phyloP scores from a whole-genome alignment of 2,888 invertebrate genomes.

The Erebia epiphron region DNA sequence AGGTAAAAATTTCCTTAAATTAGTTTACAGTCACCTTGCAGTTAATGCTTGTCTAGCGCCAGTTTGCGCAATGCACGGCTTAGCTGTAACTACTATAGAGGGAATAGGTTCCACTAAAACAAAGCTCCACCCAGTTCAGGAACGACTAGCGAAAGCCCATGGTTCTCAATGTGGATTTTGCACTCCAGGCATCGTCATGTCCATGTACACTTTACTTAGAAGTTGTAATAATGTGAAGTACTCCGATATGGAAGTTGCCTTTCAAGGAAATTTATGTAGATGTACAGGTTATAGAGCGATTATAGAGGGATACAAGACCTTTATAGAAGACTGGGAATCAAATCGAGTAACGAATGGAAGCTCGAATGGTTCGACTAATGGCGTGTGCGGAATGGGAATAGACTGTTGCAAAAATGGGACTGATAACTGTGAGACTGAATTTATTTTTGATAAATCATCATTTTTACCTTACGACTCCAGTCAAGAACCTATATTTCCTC shows the following conservation, averaged over 20 bases:
- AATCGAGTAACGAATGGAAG: constrained; percentile 58
- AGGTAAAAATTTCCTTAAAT: constrained; percentile 15
- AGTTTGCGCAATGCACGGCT: constrained; percentile 90
- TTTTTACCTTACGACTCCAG: constrained; percentile 87
- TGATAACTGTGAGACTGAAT: constrained; percentile 73
- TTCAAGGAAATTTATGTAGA: constrained; percentile 90
- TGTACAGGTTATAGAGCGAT: constrained; percentile 95
- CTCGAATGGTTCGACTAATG: constrained; percentile 46
- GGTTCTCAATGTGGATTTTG: constrained; percentile 96
- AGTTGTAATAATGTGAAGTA: constrained; percentile 69
- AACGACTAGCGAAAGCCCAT: constrained; percentile 90
- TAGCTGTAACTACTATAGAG: constrained; percentile 93
- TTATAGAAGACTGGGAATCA: constrained; percentile 88
- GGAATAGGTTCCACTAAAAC: constrained; percentile 91
- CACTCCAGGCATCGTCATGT: constrained; percentile 96
- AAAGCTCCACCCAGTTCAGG: constrained; percentile 90
- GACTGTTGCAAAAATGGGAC: constrained; percentile 84
- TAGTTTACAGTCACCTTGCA: constrained; percentile 84
- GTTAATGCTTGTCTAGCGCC: constrained; percentile 93
- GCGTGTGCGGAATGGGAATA: constrained; percentile 83
- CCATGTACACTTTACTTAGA: constrained; percentile 92
- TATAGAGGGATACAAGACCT: constrained; percentile 91
- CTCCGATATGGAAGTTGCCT: constrained; percentile 88
- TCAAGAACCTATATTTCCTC: constrained; percentile 93
- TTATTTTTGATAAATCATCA: constrained; percentile 83